A percentile compares a stretch with the other conserved stretches of the same genome.
Conservation (phyloP, 2,797 vertebrate species). For the Odontamblyopus lacepedii region DNA sequence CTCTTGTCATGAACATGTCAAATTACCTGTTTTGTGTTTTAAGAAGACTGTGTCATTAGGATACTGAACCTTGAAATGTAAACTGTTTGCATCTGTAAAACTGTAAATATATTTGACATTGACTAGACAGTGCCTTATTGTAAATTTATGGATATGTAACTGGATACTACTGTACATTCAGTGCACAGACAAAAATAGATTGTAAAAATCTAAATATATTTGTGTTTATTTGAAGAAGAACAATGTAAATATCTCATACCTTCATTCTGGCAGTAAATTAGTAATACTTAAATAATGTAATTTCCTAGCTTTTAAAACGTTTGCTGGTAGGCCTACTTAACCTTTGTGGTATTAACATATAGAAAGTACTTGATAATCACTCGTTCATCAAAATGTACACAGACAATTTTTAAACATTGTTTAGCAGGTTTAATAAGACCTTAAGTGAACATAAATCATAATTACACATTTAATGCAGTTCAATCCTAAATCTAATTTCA, state of each 20-base stretch:
- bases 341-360: background rate
- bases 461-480: conserved; percentile 1
- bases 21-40: background rate
- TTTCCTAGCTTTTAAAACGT: too few species aligned
- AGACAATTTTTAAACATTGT: background rate
- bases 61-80: conserved; percentile 6
- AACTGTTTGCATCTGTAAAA: conserved; percentile 24
- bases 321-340: too few species aligned
- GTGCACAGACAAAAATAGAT: background rate
- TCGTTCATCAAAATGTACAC: background rate
- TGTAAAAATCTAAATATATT: background rate
- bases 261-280: background rate
- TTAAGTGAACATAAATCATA: background rate
- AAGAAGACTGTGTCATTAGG: background rate
- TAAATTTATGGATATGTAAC: background rate
- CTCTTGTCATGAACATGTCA: background rate
- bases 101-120: conserved; percentile 27
- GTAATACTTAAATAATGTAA: too few species aligned
- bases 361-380: background rate
- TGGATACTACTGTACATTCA: background rate
- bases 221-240: background rate
- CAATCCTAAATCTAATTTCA: background rate
- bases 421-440: background rate
- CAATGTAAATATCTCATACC: background rate
- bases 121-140: background rate